Conservation (phyloP, 2,888 invertebrate genomes). For the Neocrepidodera transversa region DNA sequence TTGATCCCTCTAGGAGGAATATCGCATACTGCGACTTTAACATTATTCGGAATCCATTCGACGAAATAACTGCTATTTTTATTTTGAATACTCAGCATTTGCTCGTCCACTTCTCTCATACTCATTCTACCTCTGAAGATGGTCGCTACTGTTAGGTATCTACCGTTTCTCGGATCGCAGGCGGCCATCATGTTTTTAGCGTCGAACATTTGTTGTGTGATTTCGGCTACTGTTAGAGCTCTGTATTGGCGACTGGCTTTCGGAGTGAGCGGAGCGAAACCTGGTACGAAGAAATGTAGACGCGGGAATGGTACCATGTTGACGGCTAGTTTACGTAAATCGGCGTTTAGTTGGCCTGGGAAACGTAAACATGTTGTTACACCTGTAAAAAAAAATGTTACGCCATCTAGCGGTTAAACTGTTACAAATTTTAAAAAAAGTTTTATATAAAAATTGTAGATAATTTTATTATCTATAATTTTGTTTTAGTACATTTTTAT, state of each 20-base stretch:
- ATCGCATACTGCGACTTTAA: conserved; percentile 81
- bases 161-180: conserved; percentile 74
- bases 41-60: conserved; percentile 82
- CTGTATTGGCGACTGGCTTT: conserved; percentile 83
- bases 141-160: conserved; percentile 64
- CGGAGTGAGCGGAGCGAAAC: conserved; percentile 91
- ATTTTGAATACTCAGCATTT: conserved; percentile 71
- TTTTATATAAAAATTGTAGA: too few species aligned
- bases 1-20: conserved; percentile 78
- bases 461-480: too few species aligned
- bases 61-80: conserved; percentile 70
- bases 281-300: conserved; percentile 95
- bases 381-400: conserved; percentile 81
- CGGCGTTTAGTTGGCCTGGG: conserved; percentile 93
- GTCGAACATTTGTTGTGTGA: conserved; percentile 81
- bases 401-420: too few species aligned
- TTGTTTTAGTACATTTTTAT: too few species aligned
- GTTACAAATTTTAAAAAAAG: too few species aligned
- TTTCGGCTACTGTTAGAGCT: conserved; percentile 75
- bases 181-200: conserved; percentile 82
- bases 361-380: conserved; percentile 86
- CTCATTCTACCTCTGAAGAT: conserved; percentile 74
- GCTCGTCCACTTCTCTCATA: conserved; percentile 82
- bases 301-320: conserved; percentile 99
- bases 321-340: conserved; percentile 88